These are phyloP conservation scores for Pimephales promelas DNA, from an alignment of 2,113 vertebrate genomes.

Conservation along the genomic window DNA sequence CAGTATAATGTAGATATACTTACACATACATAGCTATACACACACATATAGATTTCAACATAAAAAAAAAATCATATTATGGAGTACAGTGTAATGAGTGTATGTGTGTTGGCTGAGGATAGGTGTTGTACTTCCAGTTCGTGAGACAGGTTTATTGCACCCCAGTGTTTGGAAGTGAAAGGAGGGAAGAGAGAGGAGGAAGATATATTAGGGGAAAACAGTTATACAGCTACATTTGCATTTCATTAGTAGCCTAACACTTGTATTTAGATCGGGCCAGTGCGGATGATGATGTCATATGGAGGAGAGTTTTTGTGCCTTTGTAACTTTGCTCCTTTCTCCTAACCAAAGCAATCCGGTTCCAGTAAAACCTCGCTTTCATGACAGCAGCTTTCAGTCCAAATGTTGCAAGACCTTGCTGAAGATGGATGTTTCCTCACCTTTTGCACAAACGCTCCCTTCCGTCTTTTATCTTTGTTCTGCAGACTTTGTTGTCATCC, in stretches of 20 bases:
- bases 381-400: background rate
- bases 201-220: background rate
- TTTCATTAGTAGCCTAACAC: background rate
- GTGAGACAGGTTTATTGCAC: too few species aligned
- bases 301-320: background rate
- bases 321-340: slow-evolving; percentile 21
- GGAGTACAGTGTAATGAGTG: background rate
- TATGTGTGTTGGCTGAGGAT: background rate
- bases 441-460: background rate
- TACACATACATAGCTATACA: background rate
- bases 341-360: background rate
- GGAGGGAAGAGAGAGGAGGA: too few species aligned
- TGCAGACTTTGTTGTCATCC: slow-evolving; percentile 19
- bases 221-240: background rate
- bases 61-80: too few species aligned
- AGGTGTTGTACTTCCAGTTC: too few species aligned
- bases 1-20: too few species aligned
- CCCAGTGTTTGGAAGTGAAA: too few species aligned
- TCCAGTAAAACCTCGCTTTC: background rate
- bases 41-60: background rate
- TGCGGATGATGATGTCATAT: background rate
- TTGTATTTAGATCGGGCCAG: too few species aligned
- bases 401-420: background rate
- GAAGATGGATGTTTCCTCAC: slow-evolving; percentile 13
- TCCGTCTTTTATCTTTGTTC: slow-evolving; percentile 22